Base-by-base conservation (phyloP, 2,113 vertebrate genomes). In the Morone saxatilis region DNA sequence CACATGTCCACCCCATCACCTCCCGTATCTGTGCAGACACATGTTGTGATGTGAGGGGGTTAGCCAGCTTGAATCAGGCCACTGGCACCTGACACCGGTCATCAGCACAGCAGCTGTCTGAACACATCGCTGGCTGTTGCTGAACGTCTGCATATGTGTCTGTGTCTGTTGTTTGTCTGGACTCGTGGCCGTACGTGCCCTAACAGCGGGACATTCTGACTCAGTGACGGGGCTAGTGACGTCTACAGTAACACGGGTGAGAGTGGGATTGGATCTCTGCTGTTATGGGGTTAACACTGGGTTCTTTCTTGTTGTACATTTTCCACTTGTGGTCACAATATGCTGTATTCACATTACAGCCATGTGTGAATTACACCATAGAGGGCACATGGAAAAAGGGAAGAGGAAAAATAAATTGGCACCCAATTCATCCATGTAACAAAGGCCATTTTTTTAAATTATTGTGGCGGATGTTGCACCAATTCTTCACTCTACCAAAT, bases 81-180 rank as follows among this genome's bases (percentile, higher is more conserved):
- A 83, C 80, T 90, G 89, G 87, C 93, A 93, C 91, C 91, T 91
- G 92, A 92, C 91, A 78, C 83, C 54, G 83, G 91, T 85, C 90
- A 81, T 90, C 92, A 93, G 63, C 73, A 40, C 88, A 89, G 54
- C 92, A 93, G 91, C 90, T 93, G 93, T 86, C 86, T 65, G 70
- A 68, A 45, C 75, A 50, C 75, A 60, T 78, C 12, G 60, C 81
- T 83, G 86, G 78, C 87, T 67, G 66, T 22, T 51, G 84, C 80
- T 65, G 78, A 82, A 45, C 47, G 41, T 79, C 77, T 73, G 78
- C 71, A 70, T 88, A 81, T 80, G 83, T 53, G 77, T 74, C 45
- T 78, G 79, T 12, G 69, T 84, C 53, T 83, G 87, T 60, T 85
- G 86, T 88, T 72, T 85, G 79, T 89, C 79, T 87, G 85, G 50